These are phyloP conservation scores for Mobula birostris DNA, from an alignment of 2,113 vertebrate species.

Conservation along the genomic window DNA sequence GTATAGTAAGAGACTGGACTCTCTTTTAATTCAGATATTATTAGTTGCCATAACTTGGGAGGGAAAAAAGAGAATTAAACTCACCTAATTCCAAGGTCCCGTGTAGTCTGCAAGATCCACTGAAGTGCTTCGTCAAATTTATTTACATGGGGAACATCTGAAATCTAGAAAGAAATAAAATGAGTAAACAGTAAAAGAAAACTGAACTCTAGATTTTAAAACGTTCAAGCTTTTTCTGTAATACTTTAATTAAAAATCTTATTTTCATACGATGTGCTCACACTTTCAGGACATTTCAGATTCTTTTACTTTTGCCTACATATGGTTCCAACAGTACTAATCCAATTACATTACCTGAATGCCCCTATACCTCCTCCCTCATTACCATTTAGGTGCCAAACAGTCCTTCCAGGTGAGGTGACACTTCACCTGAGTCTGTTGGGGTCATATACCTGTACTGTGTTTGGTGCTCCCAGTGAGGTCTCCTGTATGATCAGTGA, in stretches of 20 bases:
- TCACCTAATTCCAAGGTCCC: slow-evolving; percentile 62
- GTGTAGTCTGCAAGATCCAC: slow-evolving; percentile 63
- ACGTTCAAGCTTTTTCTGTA: background rate
- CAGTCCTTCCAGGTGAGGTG: too few species aligned
- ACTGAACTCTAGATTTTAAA: background rate
- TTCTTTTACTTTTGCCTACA: too few species aligned
- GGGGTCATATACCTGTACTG: too few species aligned
- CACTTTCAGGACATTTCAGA: slow-evolving; percentile 10
- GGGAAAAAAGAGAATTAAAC: slow-evolving; percentile 37
- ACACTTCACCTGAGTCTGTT: too few species aligned
- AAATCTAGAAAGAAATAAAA: slow-evolving; percentile 10
- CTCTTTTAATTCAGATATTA: background rate
- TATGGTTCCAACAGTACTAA: background rate
- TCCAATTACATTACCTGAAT: background rate
- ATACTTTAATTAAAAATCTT: background rate
- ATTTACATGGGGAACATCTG: slow-evolving; percentile 41
- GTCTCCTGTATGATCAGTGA: too few species aligned
- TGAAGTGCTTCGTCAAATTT: slow-evolving; percentile 59
- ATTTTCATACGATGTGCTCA: background rate
- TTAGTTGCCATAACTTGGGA: background rate
- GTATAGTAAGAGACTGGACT: background rate
- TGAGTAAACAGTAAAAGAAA: background rate
- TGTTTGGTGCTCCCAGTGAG: too few species aligned
- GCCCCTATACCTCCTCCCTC: too few species aligned
- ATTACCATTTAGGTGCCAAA: too few species aligned